phyloP scores from a whole-genome alignment of 2,888 invertebrate species.

The Cantharis flavilabris region DNA sequence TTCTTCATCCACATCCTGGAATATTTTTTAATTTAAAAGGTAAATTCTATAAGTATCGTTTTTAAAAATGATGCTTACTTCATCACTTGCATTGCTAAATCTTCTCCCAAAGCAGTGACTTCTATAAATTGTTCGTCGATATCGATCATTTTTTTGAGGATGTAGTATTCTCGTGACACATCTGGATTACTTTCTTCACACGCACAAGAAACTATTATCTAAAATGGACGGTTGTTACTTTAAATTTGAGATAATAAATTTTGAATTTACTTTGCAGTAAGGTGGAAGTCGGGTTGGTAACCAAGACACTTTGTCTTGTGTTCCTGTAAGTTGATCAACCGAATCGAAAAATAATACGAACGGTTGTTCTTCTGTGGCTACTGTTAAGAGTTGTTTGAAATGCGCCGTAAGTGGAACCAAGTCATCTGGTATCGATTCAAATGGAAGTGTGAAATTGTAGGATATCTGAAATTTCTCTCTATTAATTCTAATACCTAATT shows the following conservation, averaged over 20 bases:
- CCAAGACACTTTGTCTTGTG: conserved; percentile 95
- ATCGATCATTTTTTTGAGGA: conserved; percentile 86
- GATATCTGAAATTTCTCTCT: conserved; percentile 70
- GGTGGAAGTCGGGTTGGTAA: conserved; percentile 88
- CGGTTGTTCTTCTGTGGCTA: conserved; percentile 82
- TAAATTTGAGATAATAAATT: not conserved
- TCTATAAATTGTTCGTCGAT: conserved; percentile 87
- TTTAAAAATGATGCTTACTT: conserved; percentile 58
- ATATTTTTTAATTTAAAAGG: not conserved
- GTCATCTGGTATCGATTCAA: conserved; percentile 95
- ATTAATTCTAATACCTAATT: not conserved
- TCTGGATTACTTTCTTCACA: conserved; percentile 85
- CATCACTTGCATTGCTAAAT: conserved; percentile 90
- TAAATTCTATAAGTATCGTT: not conserved
- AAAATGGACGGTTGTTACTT: conserved; percentile 37
- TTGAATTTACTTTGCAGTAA: conserved; percentile 76
- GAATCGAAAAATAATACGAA: conserved; percentile 92
- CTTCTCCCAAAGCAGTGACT: conserved; percentile 88
- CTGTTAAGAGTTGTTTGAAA: conserved; percentile 89
- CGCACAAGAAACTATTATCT: conserved; percentile 91
- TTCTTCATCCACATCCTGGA: conserved; percentile 89
- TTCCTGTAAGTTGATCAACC: conserved; percentile 94
- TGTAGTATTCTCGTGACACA: conserved; percentile 85
- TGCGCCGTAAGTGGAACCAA: conserved; percentile 93
- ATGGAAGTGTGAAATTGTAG: conserved; percentile 88